Conservation (phyloP, 1,140 invertebrate genomes). For the Zeugodacus cucurbitae region DNA sequence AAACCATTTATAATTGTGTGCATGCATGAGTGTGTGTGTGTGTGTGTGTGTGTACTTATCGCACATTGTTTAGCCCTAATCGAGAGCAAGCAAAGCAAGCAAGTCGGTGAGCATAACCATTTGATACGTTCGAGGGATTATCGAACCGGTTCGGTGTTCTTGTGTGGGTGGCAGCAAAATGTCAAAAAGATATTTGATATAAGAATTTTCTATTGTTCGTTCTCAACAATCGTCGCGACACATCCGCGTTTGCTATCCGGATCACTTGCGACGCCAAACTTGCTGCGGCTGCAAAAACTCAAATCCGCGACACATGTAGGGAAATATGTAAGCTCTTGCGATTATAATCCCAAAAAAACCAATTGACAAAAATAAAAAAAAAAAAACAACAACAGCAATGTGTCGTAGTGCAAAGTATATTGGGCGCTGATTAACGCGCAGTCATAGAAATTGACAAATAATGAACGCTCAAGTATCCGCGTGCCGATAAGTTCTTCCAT, state of each 20-base stretch:
- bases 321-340: background rate
- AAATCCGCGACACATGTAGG: background rate
- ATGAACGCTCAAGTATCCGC: background rate
- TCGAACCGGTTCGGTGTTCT: background rate
- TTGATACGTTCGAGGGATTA: slow-evolving; percentile 2
- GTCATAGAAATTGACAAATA: background rate
- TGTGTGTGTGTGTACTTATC: background rate
- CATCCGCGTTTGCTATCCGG: background rate
- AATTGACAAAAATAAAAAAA: background rate
- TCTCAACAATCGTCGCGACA: background rate
- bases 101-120: background rate
- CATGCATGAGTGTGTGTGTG: background rate
- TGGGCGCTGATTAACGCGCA: background rate
- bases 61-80: background rate
- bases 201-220: background rate
- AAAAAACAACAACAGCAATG: background rate
- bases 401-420: background rate
- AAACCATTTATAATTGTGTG: background rate
- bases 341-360: background rate
- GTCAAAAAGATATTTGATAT: background rate
- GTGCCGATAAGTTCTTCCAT: background rate
- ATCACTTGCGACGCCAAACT: background rate
- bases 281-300: background rate
- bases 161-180: background rate
- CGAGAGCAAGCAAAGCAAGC: background rate